phyloP scores from a whole-genome alignment of 2,888 invertebrate species.

The Leucozona laternaria region DNA sequence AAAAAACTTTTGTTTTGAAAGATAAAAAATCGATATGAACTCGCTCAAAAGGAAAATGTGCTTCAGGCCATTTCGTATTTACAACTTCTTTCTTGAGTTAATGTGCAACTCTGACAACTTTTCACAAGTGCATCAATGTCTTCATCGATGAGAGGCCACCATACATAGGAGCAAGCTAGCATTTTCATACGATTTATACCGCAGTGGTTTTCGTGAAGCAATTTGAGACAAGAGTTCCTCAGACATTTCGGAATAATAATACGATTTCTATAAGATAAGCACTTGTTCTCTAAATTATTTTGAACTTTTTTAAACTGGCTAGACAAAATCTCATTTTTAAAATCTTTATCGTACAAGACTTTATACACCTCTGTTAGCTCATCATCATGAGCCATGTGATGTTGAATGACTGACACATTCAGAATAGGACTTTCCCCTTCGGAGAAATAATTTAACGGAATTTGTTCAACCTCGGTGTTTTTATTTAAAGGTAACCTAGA shows the following conservation, averaged over 20 bases:
- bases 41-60: not conserved
- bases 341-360: not conserved
- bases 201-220: not conserved
- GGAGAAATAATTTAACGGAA: conserved; percentile 25
- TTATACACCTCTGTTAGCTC: conserved; percentile 19
- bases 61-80: conserved; percentile 7
- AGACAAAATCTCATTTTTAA: not conserved
- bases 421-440: too few species aligned
- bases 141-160: not conserved
- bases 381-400: conserved; percentile 19
- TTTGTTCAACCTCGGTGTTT: conserved; percentile 10
- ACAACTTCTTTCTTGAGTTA: conserved; percentile 22
- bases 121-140: conserved; percentile 6
- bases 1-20: not conserved
- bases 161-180: not conserved
- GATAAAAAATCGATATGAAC: not conserved
- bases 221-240: not conserved
- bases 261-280: not conserved
- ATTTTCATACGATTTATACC: conserved; percentile 9
- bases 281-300: conserved; percentile 21
- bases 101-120: conserved; percentile 23
- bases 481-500: conserved; percentile 36
- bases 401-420: not conserved
- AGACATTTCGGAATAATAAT: not conserved
- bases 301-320: not conserved